Evolutionary conservation across 2,113 vertebrate genomes (phyloP).

Genomic region (Siphamia tubifer): DNA sequence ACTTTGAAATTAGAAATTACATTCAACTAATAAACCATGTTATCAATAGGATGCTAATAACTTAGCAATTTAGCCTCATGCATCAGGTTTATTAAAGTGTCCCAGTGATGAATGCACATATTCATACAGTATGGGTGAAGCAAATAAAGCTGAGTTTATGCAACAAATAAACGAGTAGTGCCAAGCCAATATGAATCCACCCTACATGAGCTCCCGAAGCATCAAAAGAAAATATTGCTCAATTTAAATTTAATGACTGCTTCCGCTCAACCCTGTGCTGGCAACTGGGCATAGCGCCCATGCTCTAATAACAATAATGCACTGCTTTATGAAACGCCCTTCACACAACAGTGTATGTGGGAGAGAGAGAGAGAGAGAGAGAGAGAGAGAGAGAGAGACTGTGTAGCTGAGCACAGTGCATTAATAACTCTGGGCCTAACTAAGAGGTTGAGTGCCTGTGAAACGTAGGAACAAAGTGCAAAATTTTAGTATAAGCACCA

Average conservation of each 20-base stretch:
- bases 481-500: constrained; percentile 7
- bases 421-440: constrained; percentile 31
- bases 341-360: constrained; percentile 42
- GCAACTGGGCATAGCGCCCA: constrained; percentile 60
- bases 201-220: constrained; percentile 56
- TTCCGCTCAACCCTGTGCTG: constrained; percentile 60
- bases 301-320: constrained; percentile 79
- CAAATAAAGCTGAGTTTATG: constrained; percentile 66
- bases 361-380: too few relatives aligned
- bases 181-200: constrained; percentile 61
- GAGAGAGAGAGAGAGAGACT: too few relatives aligned
- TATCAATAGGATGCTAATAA: constrained; percentile 56
- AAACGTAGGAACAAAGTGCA: constrained; percentile 30
- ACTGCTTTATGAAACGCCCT: constrained; percentile 72
- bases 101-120: constrained; percentile 41
- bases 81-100: constrained; percentile 62
- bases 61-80: constrained; percentile 54
- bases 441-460: constrained; percentile 47
- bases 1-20: constrained; percentile 20
- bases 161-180: constrained; percentile 68
- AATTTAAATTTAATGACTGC: constrained; percentile 81
- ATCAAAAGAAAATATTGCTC: constrained; percentile 78
- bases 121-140: constrained; percentile 28
- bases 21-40: constrained; percentile 39
- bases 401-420: constrained; percentile 26